These are phyloP conservation scores for Crypturellus tataupa DNA, from an alignment of 2,797 vertebrate genomes.

Conservation along the genomic window DNA sequence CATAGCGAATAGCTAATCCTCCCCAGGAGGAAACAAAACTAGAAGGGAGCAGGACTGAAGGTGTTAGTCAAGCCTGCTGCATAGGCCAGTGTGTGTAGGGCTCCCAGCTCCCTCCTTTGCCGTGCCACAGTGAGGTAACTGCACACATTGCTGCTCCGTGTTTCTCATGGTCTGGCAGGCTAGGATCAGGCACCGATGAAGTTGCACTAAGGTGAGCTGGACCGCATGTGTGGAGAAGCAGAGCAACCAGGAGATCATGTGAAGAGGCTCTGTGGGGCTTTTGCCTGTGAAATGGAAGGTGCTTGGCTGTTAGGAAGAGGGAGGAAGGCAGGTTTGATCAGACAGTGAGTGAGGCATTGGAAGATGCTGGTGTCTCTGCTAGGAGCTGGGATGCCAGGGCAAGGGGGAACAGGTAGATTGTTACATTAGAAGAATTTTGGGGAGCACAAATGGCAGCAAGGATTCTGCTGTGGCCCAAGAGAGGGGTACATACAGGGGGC, in stretches of 20 bases:
- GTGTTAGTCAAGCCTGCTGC: background rate
- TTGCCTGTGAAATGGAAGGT: background rate
- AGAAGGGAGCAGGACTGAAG: background rate
- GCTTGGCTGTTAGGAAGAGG: no score
- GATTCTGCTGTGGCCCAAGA: no score
- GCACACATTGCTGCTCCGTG: background rate
- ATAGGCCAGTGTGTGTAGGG: background rate
- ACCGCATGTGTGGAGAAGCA: background rate
- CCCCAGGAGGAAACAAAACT: background rate
- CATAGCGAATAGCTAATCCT: rapidly evolving
- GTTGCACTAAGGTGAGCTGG: background rate
- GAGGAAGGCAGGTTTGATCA: no score
- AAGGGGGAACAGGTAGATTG: no score
- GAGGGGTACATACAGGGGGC: no score
- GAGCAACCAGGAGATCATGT: background rate
- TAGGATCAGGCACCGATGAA: background rate
- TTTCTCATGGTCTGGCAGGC: background rate
- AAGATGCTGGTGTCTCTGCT: no score
- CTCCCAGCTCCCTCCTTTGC: background rate
- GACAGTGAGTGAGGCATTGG: no score
- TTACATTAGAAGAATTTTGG: no score
- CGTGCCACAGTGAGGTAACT: background rate
- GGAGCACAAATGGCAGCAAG: no score
- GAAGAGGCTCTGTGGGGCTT: background rate
- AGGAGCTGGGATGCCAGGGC: no score